phyloP scores from a whole-genome alignment of 2,888 invertebrate genomes.

The Ochlodes sylvanus region DNA sequence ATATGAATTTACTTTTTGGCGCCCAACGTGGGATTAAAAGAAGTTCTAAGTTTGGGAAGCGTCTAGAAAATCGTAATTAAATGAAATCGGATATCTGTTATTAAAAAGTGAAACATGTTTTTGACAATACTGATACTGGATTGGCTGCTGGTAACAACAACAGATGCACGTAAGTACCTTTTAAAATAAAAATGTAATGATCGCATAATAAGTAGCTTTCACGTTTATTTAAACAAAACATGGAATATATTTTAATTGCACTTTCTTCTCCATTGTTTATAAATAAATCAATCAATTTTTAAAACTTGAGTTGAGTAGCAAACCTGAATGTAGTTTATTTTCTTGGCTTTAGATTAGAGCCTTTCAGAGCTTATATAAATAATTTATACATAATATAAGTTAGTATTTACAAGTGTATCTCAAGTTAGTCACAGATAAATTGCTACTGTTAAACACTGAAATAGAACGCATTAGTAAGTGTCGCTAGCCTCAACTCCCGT shows the following conservation, averaged over 20 bases:
- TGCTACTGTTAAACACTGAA: background rate
- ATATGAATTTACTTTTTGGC: conserved; percentile 12
- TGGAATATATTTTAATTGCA: no score
- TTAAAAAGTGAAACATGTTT: conserved; percentile 62
- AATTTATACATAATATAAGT: no score
- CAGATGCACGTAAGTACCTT: conserved; percentile 70
- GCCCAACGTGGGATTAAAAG: conserved; percentile 25
- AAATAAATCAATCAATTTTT: no score
- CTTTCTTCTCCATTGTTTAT: no score
- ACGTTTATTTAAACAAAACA: background rate
- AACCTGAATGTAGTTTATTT: no score
- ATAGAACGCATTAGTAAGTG: background rate
- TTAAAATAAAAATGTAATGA: conserved; percentile 31
- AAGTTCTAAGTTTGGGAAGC: background rate
- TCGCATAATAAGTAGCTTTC: background rate
- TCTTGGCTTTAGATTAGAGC: no score
- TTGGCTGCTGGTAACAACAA: conserved; percentile 70
- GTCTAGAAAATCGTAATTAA: background rate
- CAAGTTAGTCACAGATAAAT: background rate
- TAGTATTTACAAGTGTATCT: background rate
- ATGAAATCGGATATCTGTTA: background rate
- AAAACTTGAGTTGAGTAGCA: no score
- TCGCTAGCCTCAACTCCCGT: background rate
- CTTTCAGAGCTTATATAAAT: no score
- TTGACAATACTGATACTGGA: conserved; percentile 69